Base-by-base conservation (phyloP, 1,140 invertebrate species). In the Anoplolepis gracilipes region DNA sequence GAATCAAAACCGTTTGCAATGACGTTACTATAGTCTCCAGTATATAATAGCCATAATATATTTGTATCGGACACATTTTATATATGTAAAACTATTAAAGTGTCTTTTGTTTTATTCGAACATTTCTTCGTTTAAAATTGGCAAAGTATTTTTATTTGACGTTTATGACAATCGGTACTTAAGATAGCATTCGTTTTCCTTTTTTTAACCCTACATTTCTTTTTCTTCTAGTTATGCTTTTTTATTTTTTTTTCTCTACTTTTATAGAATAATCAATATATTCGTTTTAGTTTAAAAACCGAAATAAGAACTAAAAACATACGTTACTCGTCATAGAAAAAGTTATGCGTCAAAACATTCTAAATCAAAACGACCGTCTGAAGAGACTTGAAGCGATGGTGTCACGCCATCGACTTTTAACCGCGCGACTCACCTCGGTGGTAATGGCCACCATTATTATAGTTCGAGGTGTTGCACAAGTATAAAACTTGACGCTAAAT, bases 391-490 rank as follows among this genome's bases (percentile, higher is more conserved):
- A 90, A 87, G 85, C 86, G 88, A 91, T 85, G 88, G 85, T 88
- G 88, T 92, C 91, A 92, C 91, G 91, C 90, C 87, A 92, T 90
- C 88, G 81, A 62, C 46, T 85, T 70, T 85, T 81, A 85, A 85
- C 36, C 75, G 73, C 75, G 64, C 77, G 57, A 49, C 49, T 55
- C 36, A 62, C 33, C 77, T 64, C n/a, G n/a, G n/a, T n/a, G 67
- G 49, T 90, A 91, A 90, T 88, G 84, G 64, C 75, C 65, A 72
- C 46, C 25, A 85, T 67, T 87, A 90, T 90, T 91, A 90, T 69
- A 70, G 78, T 49, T 28, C 33, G 84, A 67, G 75, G 46, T 76
- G 73, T 84, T 72, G 73, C 59, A 33, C 72, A 33, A 65, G 57
- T 88, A 87, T 79, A 88, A 87, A 88, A 87, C 79, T 87, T 82